Percentiles rank a stretch among this genome's conserved stretches.
phyloP scores from a whole-genome alignment of 1,140 invertebrate genomes.

The Drosophila arawakana region DNA sequence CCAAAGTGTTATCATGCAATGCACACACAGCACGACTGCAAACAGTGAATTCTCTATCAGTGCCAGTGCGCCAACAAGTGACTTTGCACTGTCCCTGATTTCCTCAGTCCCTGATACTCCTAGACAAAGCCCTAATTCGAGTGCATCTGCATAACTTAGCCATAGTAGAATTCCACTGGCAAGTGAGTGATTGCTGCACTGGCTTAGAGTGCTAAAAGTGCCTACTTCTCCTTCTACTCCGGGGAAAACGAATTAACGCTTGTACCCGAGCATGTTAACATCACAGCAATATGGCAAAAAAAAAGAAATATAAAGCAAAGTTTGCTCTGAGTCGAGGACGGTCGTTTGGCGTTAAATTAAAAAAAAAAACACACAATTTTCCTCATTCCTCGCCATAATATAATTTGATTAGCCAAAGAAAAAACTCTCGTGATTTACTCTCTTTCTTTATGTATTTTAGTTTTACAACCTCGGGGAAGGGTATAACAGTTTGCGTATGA shows the following conservation, averaged over 20 bases:
- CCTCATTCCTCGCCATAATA: constrained; percentile 27
- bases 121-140: constrained; percentile 17
- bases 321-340: constrained; percentile 8
- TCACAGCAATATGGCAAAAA: constrained; percentile 11
- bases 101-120: not conserved
- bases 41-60: constrained; percentile 39
- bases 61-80: constrained; percentile 1
- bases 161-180: constrained; percentile 60
- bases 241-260: constrained; percentile 13
- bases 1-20: constrained; percentile 10
- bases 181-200: constrained; percentile 19
- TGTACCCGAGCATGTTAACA: constrained; percentile 15
- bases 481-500: no score
- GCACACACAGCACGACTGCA: constrained; percentile 32
- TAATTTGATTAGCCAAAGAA: constrained; percentile 21
- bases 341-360: not conserved
- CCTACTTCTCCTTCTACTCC: not conserved
- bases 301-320: not conserved
- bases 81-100: not conserved
- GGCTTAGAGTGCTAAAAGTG: not conserved
- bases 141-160: constrained; percentile 42
- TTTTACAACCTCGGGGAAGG: not conserved
- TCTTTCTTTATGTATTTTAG: constrained; percentile 3
- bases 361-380: not conserved
- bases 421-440: constrained; percentile 36